phyloP scores from a whole-genome alignment of 2,797 vertebrate genomes.

The Tinamus major region DNA sequence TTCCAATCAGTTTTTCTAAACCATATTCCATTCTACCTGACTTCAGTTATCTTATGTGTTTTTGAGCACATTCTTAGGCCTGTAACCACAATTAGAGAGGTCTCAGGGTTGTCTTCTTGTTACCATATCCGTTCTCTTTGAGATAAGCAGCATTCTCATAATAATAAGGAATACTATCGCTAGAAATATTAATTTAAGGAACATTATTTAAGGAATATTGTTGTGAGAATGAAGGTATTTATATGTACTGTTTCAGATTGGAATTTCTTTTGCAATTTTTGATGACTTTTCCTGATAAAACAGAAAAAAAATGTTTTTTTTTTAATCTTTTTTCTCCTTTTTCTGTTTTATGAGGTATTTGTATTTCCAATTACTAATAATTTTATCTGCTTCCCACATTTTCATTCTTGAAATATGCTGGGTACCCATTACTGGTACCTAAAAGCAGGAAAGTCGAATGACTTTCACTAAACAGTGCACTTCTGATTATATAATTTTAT shows the following conservation, averaged over 20 bases:
- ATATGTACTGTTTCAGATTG: not conserved
- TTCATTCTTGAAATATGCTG: not conserved
- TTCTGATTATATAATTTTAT: not conserved
- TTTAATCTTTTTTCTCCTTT: not conserved
- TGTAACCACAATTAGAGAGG: too few relatives aligned
- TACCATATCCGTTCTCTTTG: too few relatives aligned
- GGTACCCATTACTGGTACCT: too few relatives aligned
- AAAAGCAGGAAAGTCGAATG: not conserved
- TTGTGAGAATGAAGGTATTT: not conserved
- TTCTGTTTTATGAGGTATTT: accelerated
- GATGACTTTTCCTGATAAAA: accelerated
- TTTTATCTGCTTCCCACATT: not conserved
- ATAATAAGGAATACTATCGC: too few relatives aligned
- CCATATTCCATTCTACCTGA: accelerated
- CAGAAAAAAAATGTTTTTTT: not conserved
- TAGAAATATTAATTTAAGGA: too few relatives aligned
- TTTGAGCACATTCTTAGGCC: not conserved
- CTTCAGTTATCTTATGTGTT: not conserved
- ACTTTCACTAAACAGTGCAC: not conserved
- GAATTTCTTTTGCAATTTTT: not conserved
- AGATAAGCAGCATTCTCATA: too few relatives aligned
- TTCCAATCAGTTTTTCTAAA: not conserved
- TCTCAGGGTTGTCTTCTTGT: too few relatives aligned
- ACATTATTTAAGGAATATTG: not conserved
- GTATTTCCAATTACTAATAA: not conserved